Percentiles rank a stretch among this genome's conserved stretches.
Conservation (phyloP, 2,797 vertebrate genomes). For the Chaenodraco wilsoni region DNA sequence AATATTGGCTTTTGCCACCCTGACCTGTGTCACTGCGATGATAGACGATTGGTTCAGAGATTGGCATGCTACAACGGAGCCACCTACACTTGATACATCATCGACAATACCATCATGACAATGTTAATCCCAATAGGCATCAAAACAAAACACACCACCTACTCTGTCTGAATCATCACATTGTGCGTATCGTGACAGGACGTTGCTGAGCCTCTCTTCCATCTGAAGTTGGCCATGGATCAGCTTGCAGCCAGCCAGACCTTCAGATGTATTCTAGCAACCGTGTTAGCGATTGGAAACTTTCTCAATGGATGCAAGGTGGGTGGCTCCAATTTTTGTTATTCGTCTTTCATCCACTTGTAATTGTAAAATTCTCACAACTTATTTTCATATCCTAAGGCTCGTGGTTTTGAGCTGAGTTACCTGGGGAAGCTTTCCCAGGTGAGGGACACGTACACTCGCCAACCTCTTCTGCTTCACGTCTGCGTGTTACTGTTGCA, state of each 20-base stretch:
- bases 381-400: slow-evolving; percentile 57
- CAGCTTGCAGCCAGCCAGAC: slow-evolving; percentile 83
- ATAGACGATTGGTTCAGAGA: too few relatives aligned
- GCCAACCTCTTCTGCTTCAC: slow-evolving; percentile 83
- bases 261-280: slow-evolving; percentile 82
- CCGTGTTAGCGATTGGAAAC: slow-evolving; percentile 85
- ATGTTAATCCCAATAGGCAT: not conserved
- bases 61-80: not conserved
- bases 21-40: too few relatives aligned
- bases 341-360: not conserved
- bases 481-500: slow-evolving; percentile 82
- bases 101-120: not conserved
- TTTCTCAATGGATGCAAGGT: slow-evolving; percentile 86
- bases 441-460: slow-evolving; percentile 82
- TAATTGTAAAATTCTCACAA: not conserved
- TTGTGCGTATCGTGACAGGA: slow-evolving; percentile 68
- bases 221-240: slow-evolving; percentile 85
- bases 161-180: slow-evolving; percentile 8
- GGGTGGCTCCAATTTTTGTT: slow-evolving; percentile 1
- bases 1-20: too few relatives aligned
- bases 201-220: slow-evolving; percentile 85
- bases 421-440: slow-evolving; percentile 85
- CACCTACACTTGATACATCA: not conserved
- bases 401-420: slow-evolving; percentile 85
- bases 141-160: slow-evolving; percentile 10